phyloP scores from a whole-genome alignment of 2,797 vertebrate species.

The Fringilla coelebs region DNA sequence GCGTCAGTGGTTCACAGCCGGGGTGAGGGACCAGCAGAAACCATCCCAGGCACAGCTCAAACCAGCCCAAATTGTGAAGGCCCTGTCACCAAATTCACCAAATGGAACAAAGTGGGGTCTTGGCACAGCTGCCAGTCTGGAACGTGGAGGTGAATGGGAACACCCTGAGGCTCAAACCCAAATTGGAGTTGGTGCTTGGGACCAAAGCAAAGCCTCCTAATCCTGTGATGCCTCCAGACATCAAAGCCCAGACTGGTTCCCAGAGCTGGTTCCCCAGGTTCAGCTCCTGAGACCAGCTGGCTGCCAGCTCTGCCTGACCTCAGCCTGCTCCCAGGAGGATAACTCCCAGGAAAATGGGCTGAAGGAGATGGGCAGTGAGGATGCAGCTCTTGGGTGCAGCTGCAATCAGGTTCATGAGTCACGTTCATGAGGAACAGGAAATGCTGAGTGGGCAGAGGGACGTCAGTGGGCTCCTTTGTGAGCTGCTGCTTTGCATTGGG shows the following conservation, averaged over 20 bases:
- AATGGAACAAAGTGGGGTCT: neutral
- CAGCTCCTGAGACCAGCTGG: neutral
- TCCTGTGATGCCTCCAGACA: neutral
- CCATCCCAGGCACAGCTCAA: neutral
- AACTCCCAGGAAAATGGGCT: neutral
- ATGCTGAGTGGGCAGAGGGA: neutral
- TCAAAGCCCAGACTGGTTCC: neutral
- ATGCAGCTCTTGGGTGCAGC: neutral
- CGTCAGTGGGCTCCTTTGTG: fast-evolving
- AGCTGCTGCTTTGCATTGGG: neutral
- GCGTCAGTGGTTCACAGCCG: neutral
- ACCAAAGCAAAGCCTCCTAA: neutral
- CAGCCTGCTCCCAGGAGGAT: neutral
- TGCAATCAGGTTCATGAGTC: neutral
- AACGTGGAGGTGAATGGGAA: neutral
- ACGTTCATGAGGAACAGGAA: neutral
- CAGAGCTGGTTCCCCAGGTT: neutral
- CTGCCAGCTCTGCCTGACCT: fast-evolving
- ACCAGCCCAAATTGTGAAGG: neutral
- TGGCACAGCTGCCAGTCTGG: neutral
- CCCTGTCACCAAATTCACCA: neutral
- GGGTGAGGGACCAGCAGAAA: neutral
- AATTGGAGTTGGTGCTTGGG: neutral
- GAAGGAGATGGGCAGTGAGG: neutral
- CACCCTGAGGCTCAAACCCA: neutral